phyloP scores from a whole-genome alignment of 2,888 invertebrate genomes.

The Barypeithes pellucidus region DNA sequence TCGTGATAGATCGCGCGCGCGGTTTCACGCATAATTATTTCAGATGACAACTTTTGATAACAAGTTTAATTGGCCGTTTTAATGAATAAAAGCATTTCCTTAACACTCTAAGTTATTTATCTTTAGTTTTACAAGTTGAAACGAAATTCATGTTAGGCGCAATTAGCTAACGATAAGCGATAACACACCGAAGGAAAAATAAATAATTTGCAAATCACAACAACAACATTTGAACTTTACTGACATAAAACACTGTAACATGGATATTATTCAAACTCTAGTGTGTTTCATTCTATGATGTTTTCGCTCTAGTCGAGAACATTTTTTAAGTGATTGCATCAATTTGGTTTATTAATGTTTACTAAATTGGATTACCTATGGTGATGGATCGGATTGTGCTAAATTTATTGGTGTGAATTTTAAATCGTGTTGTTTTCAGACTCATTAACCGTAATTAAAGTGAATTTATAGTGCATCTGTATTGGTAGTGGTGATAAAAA shows the following conservation, averaged over 20 bases:
- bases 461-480: constrained; percentile 15
- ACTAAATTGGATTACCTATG: neutral
- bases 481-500: constrained; percentile 6
- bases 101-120: constrained; percentile 6
- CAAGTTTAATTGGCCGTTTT: constrained; percentile 17
- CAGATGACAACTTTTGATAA: constrained; percentile 19
- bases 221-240: neutral
- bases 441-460: neutral
- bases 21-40: constrained; percentile 33
- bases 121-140: constrained; percentile 6
- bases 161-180: constrained; percentile 14
- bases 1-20: constrained; percentile 38
- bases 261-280: neutral
- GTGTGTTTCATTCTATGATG: neutral
- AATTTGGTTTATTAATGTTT: constrained; percentile 7
- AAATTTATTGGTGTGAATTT: constrained; percentile 17
- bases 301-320: neutral
- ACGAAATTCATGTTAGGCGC: neutral
- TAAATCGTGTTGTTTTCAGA: neutral
- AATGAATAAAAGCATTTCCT: constrained; percentile 14
- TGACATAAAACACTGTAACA: neutral
- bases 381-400: constrained; percentile 12
- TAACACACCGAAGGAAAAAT: neutral
- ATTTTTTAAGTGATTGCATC: neutral
- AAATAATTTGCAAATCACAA: neutral